Base-by-base conservation (phyloP, 2,888 invertebrate genomes). In the Eulithis testata region DNA sequence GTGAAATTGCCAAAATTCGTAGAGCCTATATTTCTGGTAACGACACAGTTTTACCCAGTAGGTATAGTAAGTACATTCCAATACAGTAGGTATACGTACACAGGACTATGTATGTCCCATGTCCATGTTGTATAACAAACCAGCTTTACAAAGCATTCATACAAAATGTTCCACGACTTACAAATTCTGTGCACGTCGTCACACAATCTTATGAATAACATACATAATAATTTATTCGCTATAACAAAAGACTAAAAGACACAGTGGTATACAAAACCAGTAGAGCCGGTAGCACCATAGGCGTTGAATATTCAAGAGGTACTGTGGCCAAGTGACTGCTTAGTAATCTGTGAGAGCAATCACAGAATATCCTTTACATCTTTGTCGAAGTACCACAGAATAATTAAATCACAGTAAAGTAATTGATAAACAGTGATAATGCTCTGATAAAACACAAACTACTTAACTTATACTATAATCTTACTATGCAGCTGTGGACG, bases 181-280 rank as follows among this genome's bases (percentile, higher is more conserved):
- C 36, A 43, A 60, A 67, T 57, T 53, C 63, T 50, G 54, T n/a
- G 27, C 67, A 67, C 63, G 63, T 60, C 54, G 5, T 14, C 36
- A 60, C 62, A 67, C 60, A 53, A 54, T 61, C 57, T 52, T 57
- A 61, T 67, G 67, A 67, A 67, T 67, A 67, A 51, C 8, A 52
- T 40, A 21, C n/a, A n/a, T 57, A 50, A 56, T 56, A 11, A 21
- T 21, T 21, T 66, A 66, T 63, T 59, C 44, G 45, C 40, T 47
- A 47, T 60, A 56, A 66, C 59, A 60, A 53, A 67, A 44, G 49
- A 54, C 59, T 56, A 59, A 54, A 67, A 11, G 43, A 57, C 60
- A 53, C 8, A 60, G 60, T 53, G 53, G 45, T 36, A 54, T 57
- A 65, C 60, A 54, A 44, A 57, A 60, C 43, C 45, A 40, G 60